phyloP scores from a whole-genome alignment of 2,888 invertebrate species.

The Cheilosia impressa region DNA sequence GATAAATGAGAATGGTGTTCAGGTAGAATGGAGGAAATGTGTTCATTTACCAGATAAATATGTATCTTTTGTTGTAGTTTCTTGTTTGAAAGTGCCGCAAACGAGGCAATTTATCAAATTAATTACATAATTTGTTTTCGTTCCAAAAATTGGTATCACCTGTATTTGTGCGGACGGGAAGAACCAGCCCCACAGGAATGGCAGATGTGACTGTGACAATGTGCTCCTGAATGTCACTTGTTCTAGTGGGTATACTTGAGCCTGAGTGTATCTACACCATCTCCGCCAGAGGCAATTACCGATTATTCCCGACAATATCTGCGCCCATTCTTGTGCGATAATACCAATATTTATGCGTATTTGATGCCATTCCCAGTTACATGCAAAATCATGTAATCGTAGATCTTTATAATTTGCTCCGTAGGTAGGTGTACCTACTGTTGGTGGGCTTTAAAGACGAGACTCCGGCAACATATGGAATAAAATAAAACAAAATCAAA shows the following conservation, averaged over 20 bases:
- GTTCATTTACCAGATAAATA: slow-evolving; percentile 69
- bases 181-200: neutral
- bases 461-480: slow-evolving; percentile 59
- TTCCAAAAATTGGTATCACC: slow-evolving; percentile 1
- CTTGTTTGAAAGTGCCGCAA: slow-evolving; percentile 74
- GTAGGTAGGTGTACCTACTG: slow-evolving; percentile 12
- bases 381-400: slow-evolving; percentile 83
- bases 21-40: slow-evolving; percentile 70
- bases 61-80: slow-evolving; percentile 67
- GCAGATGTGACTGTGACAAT: slow-evolving; percentile 24
- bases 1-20: slow-evolving; percentile 57
- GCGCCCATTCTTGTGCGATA: slow-evolving; percentile 66
- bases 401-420: slow-evolving; percentile 80
- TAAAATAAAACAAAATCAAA: slow-evolving; percentile 75
- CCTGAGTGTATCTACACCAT: slow-evolving; percentile 15
- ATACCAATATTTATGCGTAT: slow-evolving; percentile 81
- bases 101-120: slow-evolving; percentile 72
- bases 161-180: neutral
- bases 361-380: slow-evolving; percentile 82
- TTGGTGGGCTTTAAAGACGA: slow-evolving; percentile 53
- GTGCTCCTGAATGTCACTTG: slow-evolving; percentile 7
- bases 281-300: slow-evolving; percentile 30
- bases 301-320: slow-evolving; percentile 68
- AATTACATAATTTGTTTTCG: slow-evolving; percentile 65
- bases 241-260: slow-evolving; percentile 1